Conservation (phyloP, 1,140 invertebrate species). For the Drosophila suzukii region DNA sequence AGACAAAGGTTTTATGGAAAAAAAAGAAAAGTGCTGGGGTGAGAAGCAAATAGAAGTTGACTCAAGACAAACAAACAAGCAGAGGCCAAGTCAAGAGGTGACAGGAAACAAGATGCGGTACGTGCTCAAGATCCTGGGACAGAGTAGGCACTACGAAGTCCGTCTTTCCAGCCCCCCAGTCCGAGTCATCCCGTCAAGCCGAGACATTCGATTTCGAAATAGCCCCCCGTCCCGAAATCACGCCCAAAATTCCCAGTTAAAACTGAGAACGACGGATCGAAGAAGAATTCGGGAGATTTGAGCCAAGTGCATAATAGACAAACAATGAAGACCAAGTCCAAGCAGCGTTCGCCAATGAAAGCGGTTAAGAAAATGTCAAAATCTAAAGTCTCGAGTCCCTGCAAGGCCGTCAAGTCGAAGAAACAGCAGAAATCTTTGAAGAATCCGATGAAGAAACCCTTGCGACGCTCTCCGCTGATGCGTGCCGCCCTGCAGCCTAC, state of each 20-base stretch:
- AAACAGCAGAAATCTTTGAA: neutral
- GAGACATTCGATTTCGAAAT: conserved; percentile 6
- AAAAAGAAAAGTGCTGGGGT: neutral
- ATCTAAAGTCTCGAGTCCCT: neutral
- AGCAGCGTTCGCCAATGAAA: neutral
- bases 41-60: conserved; percentile 22
- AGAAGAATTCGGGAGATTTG: neutral
- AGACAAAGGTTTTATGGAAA: neutral
- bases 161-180: neutral
- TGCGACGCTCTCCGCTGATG: conserved; percentile 3
- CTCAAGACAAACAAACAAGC: conserved; percentile 43
- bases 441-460: neutral
- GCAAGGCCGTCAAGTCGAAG: neutral
- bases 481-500: conserved; percentile 1
- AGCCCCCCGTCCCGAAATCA: neutral
- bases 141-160: conserved; percentile 18
- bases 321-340: conserved; percentile 14
- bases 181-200: conserved; percentile 8
- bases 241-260: conserved; percentile 11
- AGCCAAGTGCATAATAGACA: neutral
- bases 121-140: conserved; percentile 36
- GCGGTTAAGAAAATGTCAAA: neutral
- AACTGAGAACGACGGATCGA: neutral
- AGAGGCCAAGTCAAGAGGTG: conserved; percentile 39
- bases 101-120: conserved; percentile 39